These are phyloP conservation scores for Diuraphis noxia DNA, from an alignment of 1,140 invertebrate species.

Conservation along the genomic window DNA sequence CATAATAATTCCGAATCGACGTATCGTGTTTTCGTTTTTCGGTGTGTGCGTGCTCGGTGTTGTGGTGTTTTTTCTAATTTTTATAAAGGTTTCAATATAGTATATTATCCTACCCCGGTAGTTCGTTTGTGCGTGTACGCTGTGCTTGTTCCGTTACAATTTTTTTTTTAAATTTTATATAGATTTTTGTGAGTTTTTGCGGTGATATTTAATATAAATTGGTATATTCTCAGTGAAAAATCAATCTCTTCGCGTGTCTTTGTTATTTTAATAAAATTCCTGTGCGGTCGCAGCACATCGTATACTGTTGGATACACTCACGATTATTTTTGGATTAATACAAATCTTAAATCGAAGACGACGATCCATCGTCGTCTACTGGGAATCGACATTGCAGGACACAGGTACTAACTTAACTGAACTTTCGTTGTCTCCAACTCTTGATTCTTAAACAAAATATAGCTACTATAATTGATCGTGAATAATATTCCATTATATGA, in stretches of 20 bases:
- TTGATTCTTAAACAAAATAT: not conserved
- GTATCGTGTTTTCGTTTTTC: not conserved
- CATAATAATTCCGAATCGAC: not conserved
- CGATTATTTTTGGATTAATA: not conserved
- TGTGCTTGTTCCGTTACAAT: not conserved
- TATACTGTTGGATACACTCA: not conserved
- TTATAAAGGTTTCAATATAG: not conserved
- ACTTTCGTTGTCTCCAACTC: not conserved
- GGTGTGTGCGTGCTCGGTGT: not conserved
- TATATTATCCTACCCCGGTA: not conserved
- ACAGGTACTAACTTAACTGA: not conserved
- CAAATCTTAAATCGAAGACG: not conserved
- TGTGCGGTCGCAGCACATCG: not conserved
- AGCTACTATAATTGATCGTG: not conserved
- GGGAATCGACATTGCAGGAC: conserved; percentile 9
- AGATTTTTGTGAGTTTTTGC: not conserved
- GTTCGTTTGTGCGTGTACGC: not conserved
- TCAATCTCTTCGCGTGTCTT: not conserved
- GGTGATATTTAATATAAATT: not conserved
- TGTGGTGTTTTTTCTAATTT: not conserved
- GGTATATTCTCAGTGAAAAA: not conserved
- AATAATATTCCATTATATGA: too few relatives aligned
- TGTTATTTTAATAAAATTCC: not conserved
- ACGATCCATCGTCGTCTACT: not conserved
- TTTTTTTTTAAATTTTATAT: not conserved